Evolutionary conservation across 2,113 vertebrate species (phyloP).

Genomic region (Synodontis membranacea): DNA sequence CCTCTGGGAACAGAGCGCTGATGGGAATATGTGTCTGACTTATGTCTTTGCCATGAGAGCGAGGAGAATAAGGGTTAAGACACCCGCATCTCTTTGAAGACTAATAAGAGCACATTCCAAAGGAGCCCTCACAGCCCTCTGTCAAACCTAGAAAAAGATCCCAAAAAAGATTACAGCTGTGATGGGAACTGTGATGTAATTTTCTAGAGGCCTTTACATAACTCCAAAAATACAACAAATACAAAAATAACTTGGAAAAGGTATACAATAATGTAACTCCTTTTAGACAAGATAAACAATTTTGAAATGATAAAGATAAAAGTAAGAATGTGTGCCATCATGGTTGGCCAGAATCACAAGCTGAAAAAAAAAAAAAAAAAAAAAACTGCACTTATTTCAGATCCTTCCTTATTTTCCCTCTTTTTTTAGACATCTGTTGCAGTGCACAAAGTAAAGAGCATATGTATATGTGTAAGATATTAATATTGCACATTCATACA

Average conservation of each 20-base stretch:
- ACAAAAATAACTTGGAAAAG: neutral
- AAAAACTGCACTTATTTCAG: neutral
- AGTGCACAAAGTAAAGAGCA: neutral
- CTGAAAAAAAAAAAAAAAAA: neutral
- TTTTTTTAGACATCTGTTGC: neutral
- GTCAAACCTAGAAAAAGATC: neutral
- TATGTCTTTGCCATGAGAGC: slow-evolving; percentile 22
- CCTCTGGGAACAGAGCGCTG: slow-evolving; percentile 32
- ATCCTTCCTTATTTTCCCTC: neutral
- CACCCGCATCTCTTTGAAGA: slow-evolving; percentile 23
- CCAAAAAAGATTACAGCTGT: slow-evolving; percentile 4
- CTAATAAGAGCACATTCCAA: slow-evolving; percentile 34
- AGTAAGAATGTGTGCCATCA: slow-evolving; percentile 4
- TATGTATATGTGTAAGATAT: neutral
- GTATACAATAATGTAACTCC: neutral
- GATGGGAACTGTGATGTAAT: neutral
- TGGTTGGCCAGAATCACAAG: neutral
- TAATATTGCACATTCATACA: neutral
- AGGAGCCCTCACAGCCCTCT: neutral
- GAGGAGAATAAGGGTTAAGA: neutral
- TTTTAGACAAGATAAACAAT: neutral
- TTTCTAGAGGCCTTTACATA: neutral
- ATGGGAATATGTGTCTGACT: slow-evolving; percentile 41
- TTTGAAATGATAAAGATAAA: neutral
- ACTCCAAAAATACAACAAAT: neutral